Conservation (phyloP, 2,888 invertebrate species). For the Drosophila bunnanda region DNA sequence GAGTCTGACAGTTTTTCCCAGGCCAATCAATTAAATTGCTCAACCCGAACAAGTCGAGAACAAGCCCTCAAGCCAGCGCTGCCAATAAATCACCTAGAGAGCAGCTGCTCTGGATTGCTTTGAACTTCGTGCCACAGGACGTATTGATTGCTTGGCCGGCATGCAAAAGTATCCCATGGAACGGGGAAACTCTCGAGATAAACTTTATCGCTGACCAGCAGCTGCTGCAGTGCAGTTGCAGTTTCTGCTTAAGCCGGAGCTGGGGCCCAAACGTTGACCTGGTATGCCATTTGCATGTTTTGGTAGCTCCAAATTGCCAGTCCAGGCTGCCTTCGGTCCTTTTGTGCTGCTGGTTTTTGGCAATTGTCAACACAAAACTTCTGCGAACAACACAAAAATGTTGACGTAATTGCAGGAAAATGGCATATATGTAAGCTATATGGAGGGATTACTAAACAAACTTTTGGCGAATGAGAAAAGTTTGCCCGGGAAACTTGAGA, state of each 20-base stretch:
- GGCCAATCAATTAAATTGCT: slow-evolving; percentile 80
- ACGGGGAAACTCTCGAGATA: slow-evolving; percentile 71
- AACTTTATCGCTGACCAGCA: slow-evolving; percentile 70
- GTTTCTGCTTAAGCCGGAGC: slow-evolving; percentile 35
- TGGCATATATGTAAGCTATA: slow-evolving; percentile 59
- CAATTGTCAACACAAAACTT: slow-evolving; percentile 77
- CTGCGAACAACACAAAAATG: slow-evolving; percentile 47
- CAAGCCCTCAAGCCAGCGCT: slow-evolving; percentile 53
- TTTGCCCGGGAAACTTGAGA: slow-evolving; percentile 29
- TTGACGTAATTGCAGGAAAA: slow-evolving; percentile 76
- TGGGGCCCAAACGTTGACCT: slow-evolving; percentile 64
- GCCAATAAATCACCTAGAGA: slow-evolving; percentile 70
- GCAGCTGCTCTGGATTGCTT: slow-evolving; percentile 56
- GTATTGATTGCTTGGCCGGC: slow-evolving; percentile 64
- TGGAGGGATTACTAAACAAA: slow-evolving; percentile 24
- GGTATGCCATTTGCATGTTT: slow-evolving; percentile 80
- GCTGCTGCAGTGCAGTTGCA: slow-evolving; percentile 44
- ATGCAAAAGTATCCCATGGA: slow-evolving; percentile 64
- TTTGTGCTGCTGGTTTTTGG: slow-evolving; percentile 57
- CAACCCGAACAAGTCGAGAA: slow-evolving; percentile 56
- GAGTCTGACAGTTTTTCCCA: slow-evolving; percentile 80
- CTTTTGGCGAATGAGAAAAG: slow-evolving; percentile 44
- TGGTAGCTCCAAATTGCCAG: slow-evolving; percentile 63
- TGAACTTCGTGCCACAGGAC: slow-evolving; percentile 43
- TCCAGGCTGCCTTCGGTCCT: slow-evolving; percentile 48